Evolutionary conservation across 1,140 invertebrate genomes (phyloP).

Genomic region (Drosophila mojavensis): DNA sequence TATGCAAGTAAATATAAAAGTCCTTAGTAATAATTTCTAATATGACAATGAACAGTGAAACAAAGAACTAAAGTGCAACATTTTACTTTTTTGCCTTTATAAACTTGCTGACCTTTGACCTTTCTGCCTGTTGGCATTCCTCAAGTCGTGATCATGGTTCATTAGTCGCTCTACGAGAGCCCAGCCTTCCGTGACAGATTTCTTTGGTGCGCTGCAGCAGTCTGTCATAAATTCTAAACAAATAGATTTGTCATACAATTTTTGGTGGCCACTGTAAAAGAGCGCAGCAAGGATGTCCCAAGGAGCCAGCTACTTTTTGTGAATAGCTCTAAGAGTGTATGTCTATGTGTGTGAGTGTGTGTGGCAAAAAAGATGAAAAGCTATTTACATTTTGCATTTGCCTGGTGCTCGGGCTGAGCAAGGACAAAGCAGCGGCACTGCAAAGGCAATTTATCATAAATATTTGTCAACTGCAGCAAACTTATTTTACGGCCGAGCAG

Average conservation of each 20-base stretch:
- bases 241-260: constrained; percentile 76
- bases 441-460: constrained; percentile 83
- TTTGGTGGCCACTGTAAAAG: constrained; percentile 43
- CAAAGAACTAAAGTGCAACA: no score
- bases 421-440: constrained; percentile 43
- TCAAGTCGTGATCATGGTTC: constrained; percentile 40
- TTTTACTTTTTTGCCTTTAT: no score
- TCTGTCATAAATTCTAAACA: constrained; percentile 72
- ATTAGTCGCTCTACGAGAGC: constrained; percentile 46
- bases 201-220: constrained; percentile 33
- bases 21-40: no score
- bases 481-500: constrained; percentile 76
- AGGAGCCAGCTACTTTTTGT: constrained; percentile 24
- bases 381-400: constrained; percentile 74
- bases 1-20: no score
- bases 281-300: constrained; percentile 18
- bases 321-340: not conserved
- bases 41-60: no score
- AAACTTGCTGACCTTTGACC: no score
- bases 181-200: constrained; percentile 48
- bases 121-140: constrained; percentile 1
- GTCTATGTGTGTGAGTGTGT: no score
- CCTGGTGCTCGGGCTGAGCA: constrained; percentile 26
- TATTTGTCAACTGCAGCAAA: constrained; percentile 79
- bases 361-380: constrained; percentile 62